Base-by-base conservation (phyloP, 64 coral and sea anemone genomes). In the Dendrophyllia cribrosa region DNA sequence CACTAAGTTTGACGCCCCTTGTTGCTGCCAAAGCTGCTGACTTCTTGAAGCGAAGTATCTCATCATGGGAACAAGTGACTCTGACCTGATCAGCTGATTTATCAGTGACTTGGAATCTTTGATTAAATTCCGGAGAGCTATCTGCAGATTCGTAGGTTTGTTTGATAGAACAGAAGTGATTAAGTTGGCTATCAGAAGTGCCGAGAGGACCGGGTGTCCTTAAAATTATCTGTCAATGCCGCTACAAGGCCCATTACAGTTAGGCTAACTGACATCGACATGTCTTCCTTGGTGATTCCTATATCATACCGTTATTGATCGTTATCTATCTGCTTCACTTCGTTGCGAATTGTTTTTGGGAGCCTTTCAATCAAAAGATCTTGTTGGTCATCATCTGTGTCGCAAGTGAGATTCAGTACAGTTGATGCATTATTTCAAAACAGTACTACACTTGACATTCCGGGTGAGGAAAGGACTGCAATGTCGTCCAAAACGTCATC, bases 1-100 rank as follows among this genome's bases (percentile, higher is more conserved):
- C 69, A 62, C 77, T 94, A 10, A 94, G 77, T 13, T 89, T 79
- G 0, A 85, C 85, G n/a, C 85, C 62, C 8, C 16, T 85, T 13
- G 69, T 90, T 69, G 93, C 87, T 86, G 87, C 87, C 45, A 90
- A 21, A 16, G 88, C 88, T 79, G 93, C 93, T 26, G 93, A 95
- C 15, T 86, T 95, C 58, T 85, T 89, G 68, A 95, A 90, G 14
- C 79, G 87, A 23, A 90, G 71, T 19, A 94, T 23, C 16, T 94
- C 93, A 77, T 94, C 93, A 89, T 94, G 89, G 4, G 93, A 94
- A 76, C 87, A 95, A 5, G 93, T 95, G 4, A 86, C 59, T 23
- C 59, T 23, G 34, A 95, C 86, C 43, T 90, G 93, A 59, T 85
- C 70, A 95, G 19, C 22, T 68, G 0, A 10, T 53, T 19, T 1